These are phyloP conservation scores for Cataglyphis rosenhaueri DNA, from an alignment of 2,888 invertebrate genomes.

Conservation along the genomic window DNA sequence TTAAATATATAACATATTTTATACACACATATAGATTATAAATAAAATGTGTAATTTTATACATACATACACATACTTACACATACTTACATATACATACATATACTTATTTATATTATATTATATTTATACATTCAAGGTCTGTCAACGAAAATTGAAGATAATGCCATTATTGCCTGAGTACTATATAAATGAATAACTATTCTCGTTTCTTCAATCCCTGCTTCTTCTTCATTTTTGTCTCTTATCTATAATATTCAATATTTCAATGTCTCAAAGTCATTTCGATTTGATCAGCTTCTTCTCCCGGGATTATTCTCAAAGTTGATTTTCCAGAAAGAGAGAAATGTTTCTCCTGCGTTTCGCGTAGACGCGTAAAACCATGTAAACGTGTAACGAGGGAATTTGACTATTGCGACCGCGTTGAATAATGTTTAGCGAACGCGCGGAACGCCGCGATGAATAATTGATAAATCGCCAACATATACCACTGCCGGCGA, in stretches of 20 bases:
- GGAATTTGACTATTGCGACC: conserved; percentile 44
- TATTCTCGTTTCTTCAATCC: not conserved
- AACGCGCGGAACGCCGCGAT: conserved; percentile 12
- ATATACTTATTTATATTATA: not conserved
- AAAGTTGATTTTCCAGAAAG: conserved; percentile 22
- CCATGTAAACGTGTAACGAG: conserved; percentile 47
- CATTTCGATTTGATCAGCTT: conserved; percentile 30
- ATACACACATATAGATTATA: no score
- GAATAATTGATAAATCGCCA: conserved; percentile 51
- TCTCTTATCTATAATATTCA: conserved; percentile 10
- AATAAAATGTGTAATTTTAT: no score
- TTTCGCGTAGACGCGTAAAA: conserved; percentile 31
- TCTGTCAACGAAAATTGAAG: not conserved
- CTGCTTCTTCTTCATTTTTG: not conserved
- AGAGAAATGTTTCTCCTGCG: conserved; percentile 9
- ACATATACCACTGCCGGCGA: not conserved
- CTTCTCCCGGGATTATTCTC: conserved; percentile 24
- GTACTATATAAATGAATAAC: conserved; percentile 13
- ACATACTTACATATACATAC: not conserved
- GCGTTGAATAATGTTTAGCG: conserved; percentile 48
- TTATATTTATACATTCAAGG: not conserved
- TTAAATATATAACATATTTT: no score
- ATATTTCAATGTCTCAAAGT: conserved; percentile 28
- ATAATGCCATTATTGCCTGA: not conserved
- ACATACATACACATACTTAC: no score